phyloP scores from a whole-genome alignment of 2,113 vertebrate species.

The Galemys pyrenaicus region DNA sequence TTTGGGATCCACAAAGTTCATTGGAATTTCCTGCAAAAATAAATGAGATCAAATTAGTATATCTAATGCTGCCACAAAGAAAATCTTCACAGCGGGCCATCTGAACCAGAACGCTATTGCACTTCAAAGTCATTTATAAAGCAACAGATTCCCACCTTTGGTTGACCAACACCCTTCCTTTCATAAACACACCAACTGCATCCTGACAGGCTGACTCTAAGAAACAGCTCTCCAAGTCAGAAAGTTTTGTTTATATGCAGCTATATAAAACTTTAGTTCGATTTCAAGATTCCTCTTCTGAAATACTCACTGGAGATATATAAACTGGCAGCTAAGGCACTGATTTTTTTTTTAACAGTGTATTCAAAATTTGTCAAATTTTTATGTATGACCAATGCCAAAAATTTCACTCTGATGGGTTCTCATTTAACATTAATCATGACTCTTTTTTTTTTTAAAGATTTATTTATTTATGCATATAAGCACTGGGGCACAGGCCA shows the following conservation, averaged over 20 bases:
- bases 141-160: conserved; percentile 77
- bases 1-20: conserved; percentile 99
- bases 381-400: neutral
- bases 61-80: conserved; percentile 79
- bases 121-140: conserved; percentile 82
- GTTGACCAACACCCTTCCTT: conserved; percentile 83
- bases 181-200: conserved; percentile 75
- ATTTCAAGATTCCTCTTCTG: conserved; percentile 33
- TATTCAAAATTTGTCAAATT: neutral
- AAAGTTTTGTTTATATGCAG: conserved; percentile 53
- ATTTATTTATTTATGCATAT: too few relatives aligned
- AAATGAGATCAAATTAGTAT: conserved; percentile 79
- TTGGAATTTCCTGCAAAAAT: conserved; percentile 95
- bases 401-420: neutral
- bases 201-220: conserved; percentile 70
- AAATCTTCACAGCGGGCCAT: conserved; percentile 79
- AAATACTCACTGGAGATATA: neutral
- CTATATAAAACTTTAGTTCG: conserved; percentile 40
- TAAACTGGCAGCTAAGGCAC: neutral
- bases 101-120: conserved; percentile 69
- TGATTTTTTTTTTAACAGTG: neutral
- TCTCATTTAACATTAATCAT: neutral
- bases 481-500: too few relatives aligned
- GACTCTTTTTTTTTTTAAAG: too few relatives aligned
- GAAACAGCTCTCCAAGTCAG: conserved; percentile 68